Percentiles rank a stretch among this genome's conserved stretches.
These are phyloP conservation scores for Potamarius usumacintae DNA, from an alignment of 2,113 vertebrate species.

Conservation along the genomic window DNA sequence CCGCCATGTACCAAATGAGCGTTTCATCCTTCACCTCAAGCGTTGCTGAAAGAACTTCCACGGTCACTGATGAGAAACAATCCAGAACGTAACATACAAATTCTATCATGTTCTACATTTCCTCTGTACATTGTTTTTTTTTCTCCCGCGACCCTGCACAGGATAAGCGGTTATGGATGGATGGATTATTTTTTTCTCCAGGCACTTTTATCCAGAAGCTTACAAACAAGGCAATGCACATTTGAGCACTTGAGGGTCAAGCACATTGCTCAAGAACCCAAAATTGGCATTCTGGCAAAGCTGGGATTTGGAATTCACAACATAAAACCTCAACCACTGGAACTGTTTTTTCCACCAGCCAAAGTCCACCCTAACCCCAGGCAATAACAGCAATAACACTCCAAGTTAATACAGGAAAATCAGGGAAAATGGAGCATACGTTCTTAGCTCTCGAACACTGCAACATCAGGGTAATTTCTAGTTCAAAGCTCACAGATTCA, in stretches of 20 bases:
- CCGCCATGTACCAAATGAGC: conserved; percentile 14
- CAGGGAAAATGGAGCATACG: not conserved
- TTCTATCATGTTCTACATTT: not conserved
- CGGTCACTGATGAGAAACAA: not conserved
- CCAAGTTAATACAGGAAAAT: not conserved
- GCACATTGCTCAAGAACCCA: not conserved
- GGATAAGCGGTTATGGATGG: too few species aligned
- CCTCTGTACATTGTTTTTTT: not conserved
- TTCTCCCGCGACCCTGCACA: not conserved
- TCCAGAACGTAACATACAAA: not conserved
- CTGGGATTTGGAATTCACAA: conserved; percentile 12
- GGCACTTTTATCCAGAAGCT: too few species aligned
- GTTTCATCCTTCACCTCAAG: not conserved
- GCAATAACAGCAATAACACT: not conserved
- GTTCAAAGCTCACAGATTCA: not conserved
- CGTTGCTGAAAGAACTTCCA: conserved; percentile 2
- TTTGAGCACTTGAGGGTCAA: not conserved
- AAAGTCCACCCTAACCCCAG: conserved; percentile 4
- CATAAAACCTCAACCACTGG: conserved; percentile 13
- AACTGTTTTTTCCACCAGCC: conserved; percentile 19
- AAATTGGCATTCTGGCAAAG: conserved; percentile 4
- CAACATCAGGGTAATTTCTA: not conserved
- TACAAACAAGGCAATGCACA: too few species aligned
- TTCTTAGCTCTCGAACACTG: not conserved
- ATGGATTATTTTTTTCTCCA: too few species aligned